Evolutionary conservation across 2,888 invertebrate genomes (phyloP).

Genomic region (Phragmatobia fuliginosa): DNA sequence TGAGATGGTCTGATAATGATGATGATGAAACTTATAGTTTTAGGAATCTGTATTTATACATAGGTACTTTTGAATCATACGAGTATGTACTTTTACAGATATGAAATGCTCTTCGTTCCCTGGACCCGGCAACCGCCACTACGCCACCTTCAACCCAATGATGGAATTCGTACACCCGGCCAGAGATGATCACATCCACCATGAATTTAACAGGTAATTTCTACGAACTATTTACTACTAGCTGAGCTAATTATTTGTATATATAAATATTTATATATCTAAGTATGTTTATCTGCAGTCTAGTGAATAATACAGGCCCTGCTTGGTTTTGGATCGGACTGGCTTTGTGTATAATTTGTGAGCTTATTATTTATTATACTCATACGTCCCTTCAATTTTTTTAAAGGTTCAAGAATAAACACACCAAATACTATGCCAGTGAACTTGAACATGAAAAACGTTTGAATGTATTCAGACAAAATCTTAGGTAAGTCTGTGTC

Average conservation of each 20-base stretch:
- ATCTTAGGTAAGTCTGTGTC: slow-evolving; percentile 87
- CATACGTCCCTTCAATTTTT: neutral
- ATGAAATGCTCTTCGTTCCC: slow-evolving; percentile 92
- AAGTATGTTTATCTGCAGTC: too few relatives aligned
- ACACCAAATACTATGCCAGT: slow-evolving; percentile 89
- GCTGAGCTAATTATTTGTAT: too few relatives aligned
- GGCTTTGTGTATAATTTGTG: too few relatives aligned
- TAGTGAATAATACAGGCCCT: too few relatives aligned
- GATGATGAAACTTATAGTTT: too few relatives aligned
- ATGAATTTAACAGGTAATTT: slow-evolving; percentile 87
- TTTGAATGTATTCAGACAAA: slow-evolving; percentile 94
- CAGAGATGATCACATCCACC: slow-evolving; percentile 89
- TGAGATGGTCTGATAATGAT: too few relatives aligned
- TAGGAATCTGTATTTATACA: neutral
- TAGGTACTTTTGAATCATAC: too few relatives aligned
- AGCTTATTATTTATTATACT: too few relatives aligned
- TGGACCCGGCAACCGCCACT: slow-evolving; percentile 92
- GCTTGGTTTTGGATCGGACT: too few relatives aligned
- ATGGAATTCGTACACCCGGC: slow-evolving; percentile 93
- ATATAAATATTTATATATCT: too few relatives aligned
- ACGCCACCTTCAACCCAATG: slow-evolving; percentile 97
- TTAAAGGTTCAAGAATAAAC: slow-evolving; percentile 89
- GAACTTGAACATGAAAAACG: slow-evolving; percentile 89
- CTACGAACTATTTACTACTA: too few relatives aligned
- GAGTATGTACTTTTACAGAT: slow-evolving; percentile 71